A percentile compares a stretch with the other conserved stretches of the same genome.
These are phyloP conservation scores for Odocoileus virginianus DNA, from an alignment of 2,113 vertebrate species.

Conservation along the genomic window DNA sequence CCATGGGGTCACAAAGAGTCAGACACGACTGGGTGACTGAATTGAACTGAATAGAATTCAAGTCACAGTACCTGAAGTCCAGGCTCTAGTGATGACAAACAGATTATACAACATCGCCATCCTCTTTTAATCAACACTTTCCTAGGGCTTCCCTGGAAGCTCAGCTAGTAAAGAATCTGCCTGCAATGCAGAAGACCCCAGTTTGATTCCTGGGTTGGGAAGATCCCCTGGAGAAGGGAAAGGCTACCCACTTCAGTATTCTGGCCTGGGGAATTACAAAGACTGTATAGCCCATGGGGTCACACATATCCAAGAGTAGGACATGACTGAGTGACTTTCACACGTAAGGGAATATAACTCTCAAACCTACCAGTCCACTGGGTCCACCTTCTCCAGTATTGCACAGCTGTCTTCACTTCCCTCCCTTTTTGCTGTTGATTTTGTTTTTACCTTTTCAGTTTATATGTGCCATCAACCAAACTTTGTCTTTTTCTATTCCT, in stretches of 20 bases:
- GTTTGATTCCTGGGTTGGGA: neutral
- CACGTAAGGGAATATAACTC: accelerated
- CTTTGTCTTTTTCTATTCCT: neutral
- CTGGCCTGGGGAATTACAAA: neutral
- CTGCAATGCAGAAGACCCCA: neutral
- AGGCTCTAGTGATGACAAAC: neutral
- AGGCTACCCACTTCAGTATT: neutral
- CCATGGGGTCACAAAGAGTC: neutral
- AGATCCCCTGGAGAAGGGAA: neutral
- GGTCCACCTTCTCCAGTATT: neutral
- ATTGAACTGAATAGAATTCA: neutral
- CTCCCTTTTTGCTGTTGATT: neutral
- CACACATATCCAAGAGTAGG: neutral
- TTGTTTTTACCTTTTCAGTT: neutral
- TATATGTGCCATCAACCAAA: neutral
- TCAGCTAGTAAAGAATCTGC: neutral
- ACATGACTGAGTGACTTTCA: neutral
- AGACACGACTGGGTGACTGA: accelerated
- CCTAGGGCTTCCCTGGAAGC: neutral
- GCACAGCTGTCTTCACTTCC: neutral
- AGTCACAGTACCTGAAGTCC: neutral
- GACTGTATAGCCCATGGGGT: neutral
- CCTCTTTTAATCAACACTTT: neutral
- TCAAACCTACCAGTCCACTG: neutral
- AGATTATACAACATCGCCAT: neutral